Base-by-base conservation (phyloP, 30 jellyfish, hydroid and myxozoan genomes). In the Catostylus mosaicus region DNA sequence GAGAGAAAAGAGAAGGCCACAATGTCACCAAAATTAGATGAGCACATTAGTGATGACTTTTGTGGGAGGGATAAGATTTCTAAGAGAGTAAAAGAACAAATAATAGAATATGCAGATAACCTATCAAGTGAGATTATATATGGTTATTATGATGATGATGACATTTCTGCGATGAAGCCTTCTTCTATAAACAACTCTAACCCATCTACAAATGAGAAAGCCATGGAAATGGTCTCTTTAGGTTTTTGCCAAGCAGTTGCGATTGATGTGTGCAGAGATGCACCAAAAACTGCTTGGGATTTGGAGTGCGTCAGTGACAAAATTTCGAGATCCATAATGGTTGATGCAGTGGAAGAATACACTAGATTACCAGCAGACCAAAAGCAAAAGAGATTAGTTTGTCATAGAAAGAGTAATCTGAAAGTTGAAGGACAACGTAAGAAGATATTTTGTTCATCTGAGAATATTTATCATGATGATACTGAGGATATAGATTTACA, bases 161-260 rank as follows among this genome's bases (percentile, higher is more conserved):
- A 4, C 7, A 22, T 4, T 3, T 27, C 71, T 59, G 12, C 19
- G 26, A 20, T 22, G 11, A 43, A 43, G 16, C 24, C 38, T 6
- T 1, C 71, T 7, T 59, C 71, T 59, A 27, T 3, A 3, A 3
- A n/a, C 24, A 3, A 27, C 1, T 18, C 4, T 6, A 18, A 27
- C 40, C 19, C 36, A 16, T 6, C 24, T 59, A n/a, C n/a, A 59
- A 24, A 27, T n/a, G 71, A 12, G 71, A 59, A 59, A 18, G 64
- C 65, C 38, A 16, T 52, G 22, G 60, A 34, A 34, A 77, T 18
- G 24, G 64, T 77, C 6, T 57, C 88, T 3, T 16, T 59, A 4
- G 68, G 66, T 2, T 37, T 77, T 26, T 77, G 88, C 57, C 67
- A 77, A 45, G 67, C 88, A 3, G 36, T 77, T 34, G 88, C 78